Percentiles rank a stretch among this genome's conserved stretches.
These are phyloP conservation scores for Drosophila lowei DNA, from an alignment of 1,140 invertebrate genomes.

Conservation along the genomic window DNA sequence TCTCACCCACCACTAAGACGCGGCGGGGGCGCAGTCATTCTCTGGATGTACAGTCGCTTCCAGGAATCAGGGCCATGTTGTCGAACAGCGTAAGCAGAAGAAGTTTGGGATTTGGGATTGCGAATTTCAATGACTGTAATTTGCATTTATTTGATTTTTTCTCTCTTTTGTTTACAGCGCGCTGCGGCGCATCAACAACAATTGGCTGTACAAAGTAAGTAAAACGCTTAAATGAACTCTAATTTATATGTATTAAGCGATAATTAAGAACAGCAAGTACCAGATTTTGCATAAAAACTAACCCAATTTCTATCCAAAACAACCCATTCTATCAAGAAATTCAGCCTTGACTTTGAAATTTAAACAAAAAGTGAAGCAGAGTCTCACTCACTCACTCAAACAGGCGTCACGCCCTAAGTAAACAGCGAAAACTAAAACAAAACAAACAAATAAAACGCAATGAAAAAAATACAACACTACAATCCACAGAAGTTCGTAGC, in stretches of 20 bases:
- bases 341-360: conserved; percentile 75
- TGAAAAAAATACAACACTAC: no score
- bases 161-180: conserved; percentile 86
- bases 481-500: no score
- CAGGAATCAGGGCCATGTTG: conserved; percentile 86
- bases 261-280: conserved; percentile 64
- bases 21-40: conserved; percentile 87
- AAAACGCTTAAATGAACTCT: neutral
- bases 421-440: no score
- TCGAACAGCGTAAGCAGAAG: conserved; percentile 55
- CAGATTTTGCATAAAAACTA: conserved; percentile 5
- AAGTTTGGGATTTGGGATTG: neutral
- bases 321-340: conserved; percentile 24
- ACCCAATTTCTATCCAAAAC: conserved; percentile 7
- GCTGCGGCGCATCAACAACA: conserved; percentile 87
- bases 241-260: conserved; percentile 3
- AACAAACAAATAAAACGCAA: no score
- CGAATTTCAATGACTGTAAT: neutral
- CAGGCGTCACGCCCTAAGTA: no score
- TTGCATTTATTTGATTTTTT: conserved; percentile 3
- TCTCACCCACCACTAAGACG: conserved; percentile 64
- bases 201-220: conserved; percentile 86
- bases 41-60: conserved; percentile 89
- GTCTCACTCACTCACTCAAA: no score
- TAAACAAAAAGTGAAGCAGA: conserved; percentile 7